Conservation (phyloP, 2,888 invertebrate species). For the Coleophora flavipennella region DNA sequence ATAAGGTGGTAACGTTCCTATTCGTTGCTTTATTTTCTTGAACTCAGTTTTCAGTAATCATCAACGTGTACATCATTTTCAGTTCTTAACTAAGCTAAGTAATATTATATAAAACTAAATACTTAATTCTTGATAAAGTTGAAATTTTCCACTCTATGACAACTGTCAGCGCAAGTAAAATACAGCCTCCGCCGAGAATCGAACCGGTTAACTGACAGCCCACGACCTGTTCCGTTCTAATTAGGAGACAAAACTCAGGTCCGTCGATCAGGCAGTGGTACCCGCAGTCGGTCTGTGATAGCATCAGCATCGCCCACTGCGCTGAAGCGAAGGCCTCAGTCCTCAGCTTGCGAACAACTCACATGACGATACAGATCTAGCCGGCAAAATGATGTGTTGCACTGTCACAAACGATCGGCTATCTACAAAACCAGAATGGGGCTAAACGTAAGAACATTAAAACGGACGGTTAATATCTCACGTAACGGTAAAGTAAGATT, state of each 20-base stretch:
- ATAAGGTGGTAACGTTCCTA: too few species aligned
- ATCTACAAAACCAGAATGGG: neutral
- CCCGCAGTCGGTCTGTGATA: too few species aligned
- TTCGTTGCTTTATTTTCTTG: too few species aligned
- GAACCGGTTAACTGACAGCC: too few species aligned
- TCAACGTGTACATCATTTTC: too few species aligned
- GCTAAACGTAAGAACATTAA: conserved; percentile 1
- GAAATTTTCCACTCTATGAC: neutral
- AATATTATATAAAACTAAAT: too few species aligned
- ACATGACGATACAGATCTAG: conserved; percentile 5
- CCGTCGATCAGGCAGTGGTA: neutral
- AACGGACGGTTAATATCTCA: conserved; percentile 8
- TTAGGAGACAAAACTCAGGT: conserved; percentile 9
- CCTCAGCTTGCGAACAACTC: conserved; percentile 8
- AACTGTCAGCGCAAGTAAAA: neutral
- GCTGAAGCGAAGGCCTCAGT: conserved; percentile 10
- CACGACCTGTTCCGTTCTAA: conserved; percentile 6
- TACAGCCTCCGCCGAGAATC: neutral
- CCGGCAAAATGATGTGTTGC: conserved; percentile 8
- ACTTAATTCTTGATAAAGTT: too few species aligned
- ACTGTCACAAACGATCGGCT: conserved; percentile 4
- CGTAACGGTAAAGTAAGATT: conserved; percentile 8
- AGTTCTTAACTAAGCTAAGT: too few species aligned
- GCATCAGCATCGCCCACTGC: too few species aligned
- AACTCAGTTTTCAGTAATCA: too few species aligned